Base-by-base conservation (phyloP, 2,113 vertebrate species). In the Phalacrocorax carbo region DNA sequence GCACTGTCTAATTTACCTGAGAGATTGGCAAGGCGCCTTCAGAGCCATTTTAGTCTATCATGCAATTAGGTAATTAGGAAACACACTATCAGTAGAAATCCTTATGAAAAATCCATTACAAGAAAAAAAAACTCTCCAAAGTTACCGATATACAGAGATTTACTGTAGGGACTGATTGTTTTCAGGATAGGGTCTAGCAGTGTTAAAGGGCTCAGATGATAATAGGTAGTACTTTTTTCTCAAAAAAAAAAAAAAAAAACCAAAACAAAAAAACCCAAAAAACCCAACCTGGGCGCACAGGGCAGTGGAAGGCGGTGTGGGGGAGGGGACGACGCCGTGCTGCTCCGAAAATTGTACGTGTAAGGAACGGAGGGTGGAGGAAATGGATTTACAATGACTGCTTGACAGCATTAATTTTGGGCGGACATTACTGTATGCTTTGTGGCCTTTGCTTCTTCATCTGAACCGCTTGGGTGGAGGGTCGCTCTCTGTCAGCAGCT, bases 21-120 rank as follows among this genome's bases (percentile, higher is more conserved):
- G 96, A 95, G 97, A 94, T 94, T 93, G 93, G 97, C 95, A 95
- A 82, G 95, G 88, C 48, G 89, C 72, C 86, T 96, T 97, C 94
- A 93, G 97, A 97, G 79, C 80, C 92, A 85, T 97, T 97, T 97
- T 94, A 97, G 95, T 85, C 94, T 96, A 93, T 97, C 69, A 32
- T 91, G 96, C 97, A 97, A 91, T 98, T 97, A 98, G 95, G 97
- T 96, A 94, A 97, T 97, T 96, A 97, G 95, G 78, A 95, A 96
- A 94, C 51, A 40, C 42, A 30, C 88, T 93, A 82, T 94, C 80
- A 91, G 84, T 96, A 84, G 93, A 78, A 89, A 88, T 86, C 86
- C 84, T 82, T 62, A 25, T 49, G 75, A 91, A 93, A 88, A 71
- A 60, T 27, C 54, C 64, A 46, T 94, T 95, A 84, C 29, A 69